Conservation (phyloP, 2,797 vertebrate genomes). For the Typhlichthys subterraneus region DNA sequence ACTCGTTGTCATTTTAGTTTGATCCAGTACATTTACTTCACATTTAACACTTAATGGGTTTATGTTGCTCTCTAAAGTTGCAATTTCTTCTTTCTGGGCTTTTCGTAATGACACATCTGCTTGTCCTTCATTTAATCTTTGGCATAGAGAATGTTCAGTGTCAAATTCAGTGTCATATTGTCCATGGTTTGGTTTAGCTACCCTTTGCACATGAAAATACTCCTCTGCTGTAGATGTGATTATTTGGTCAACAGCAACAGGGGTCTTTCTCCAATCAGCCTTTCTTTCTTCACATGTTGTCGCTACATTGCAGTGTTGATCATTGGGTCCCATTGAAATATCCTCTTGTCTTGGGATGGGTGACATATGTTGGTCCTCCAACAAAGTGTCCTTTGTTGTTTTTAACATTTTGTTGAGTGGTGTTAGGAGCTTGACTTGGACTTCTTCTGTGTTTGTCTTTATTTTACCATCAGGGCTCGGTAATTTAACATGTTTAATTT, state of each 20-base stretch:
- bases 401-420: conserved; percentile 19
- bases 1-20: conserved; percentile 34
- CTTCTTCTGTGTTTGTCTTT: conserved; percentile 20
- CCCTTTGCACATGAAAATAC: conserved; percentile 71
- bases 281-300: conserved; percentile 6
- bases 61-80: conserved; percentile 2
- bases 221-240: conserved; percentile 25
- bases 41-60: conserved; percentile 19
- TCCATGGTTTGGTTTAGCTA: conserved; percentile 25
- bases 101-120: neutral
- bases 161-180: conserved; percentile 20
- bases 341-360: conserved; percentile 45
- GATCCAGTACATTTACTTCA: conserved; percentile 37
- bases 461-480: conserved; percentile 19
- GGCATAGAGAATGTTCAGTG: neutral
- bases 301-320: conserved; percentile 26
- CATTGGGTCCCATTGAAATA: conserved; percentile 34
- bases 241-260: conserved; percentile 10
- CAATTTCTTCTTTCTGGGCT: conserved; percentile 9
- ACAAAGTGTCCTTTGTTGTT: conserved; percentile 14
- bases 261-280: conserved; percentile 18
- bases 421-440: conserved; percentile 10
- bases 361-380: conserved; percentile 29
- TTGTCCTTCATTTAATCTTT: neutral
- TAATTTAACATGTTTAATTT: conserved; percentile 21